Evolutionary conservation across 2,113 vertebrate genomes (phyloP).

Genomic region (Centropus bengalensis): DNA sequence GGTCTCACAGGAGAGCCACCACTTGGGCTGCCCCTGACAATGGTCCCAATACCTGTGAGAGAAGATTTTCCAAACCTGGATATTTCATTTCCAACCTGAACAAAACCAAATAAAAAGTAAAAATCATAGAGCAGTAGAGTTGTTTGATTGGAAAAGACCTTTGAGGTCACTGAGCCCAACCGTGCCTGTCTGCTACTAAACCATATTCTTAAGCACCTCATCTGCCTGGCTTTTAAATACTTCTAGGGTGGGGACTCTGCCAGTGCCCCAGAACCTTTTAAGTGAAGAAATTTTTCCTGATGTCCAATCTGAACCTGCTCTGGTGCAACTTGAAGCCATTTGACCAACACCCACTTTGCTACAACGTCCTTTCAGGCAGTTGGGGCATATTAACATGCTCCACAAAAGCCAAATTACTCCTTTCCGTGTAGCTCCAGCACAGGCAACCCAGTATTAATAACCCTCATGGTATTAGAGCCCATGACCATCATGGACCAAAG

Average conservation of each 20-base stretch:
- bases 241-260: too few species aligned
- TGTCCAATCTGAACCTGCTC: too few species aligned
- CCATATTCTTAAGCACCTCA: too few species aligned
- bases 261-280: too few species aligned
- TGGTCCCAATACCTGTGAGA: background rate
- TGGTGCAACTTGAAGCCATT: too few species aligned
- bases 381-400: background rate
- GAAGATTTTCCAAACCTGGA: background rate
- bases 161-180: too few species aligned
- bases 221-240: too few species aligned
- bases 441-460: background rate
- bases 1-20: background rate
- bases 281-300: too few species aligned
- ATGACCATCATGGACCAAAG: background rate
- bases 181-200: too few species aligned
- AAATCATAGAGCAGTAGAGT: background rate
- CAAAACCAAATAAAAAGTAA: background rate
- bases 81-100: background rate
- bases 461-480: background rate
- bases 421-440: background rate
- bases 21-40: background rate
- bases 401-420: background rate
- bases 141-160: too few species aligned
- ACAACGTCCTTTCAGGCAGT: too few species aligned
- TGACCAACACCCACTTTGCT: too few species aligned